Conservation (phyloP, 2,797 vertebrate genomes). For the Helicolenus hilgendorfi region DNA sequence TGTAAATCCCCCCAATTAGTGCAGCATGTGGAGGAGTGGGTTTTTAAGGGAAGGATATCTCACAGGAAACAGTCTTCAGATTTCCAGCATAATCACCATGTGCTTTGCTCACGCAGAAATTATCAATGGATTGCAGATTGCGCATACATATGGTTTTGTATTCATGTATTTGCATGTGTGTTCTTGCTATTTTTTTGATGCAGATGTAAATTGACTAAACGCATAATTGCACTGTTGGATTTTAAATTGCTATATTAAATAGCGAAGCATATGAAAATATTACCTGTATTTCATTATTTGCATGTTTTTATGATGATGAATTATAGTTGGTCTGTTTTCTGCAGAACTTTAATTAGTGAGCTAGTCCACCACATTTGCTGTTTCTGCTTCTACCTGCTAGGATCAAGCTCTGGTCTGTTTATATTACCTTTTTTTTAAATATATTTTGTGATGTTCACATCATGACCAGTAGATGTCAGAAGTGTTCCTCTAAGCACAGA, state of each 20-base stretch:
- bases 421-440: background rate
- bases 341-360: constrained; percentile 24
- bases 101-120: constrained; percentile 17
- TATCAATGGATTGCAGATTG: constrained; percentile 21
- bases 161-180: background rate
- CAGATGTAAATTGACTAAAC: constrained; percentile 16
- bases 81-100: constrained; percentile 47
- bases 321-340: constrained; percentile 19
- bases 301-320: constrained; percentile 43
- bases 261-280: constrained; percentile 19
- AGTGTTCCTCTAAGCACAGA: constrained; percentile 78
- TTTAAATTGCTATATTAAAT: background rate
- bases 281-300: constrained; percentile 32
- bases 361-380: constrained; percentile 15
- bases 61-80: constrained; percentile 24
- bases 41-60: constrained; percentile 27
- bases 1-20: constrained; percentile 60
- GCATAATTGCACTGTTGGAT: constrained; percentile 1
- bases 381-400: constrained; percentile 13
- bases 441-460: constrained; percentile 24
- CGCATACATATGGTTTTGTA: background rate
- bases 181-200: background rate
- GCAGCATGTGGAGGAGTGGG: constrained; percentile 2
- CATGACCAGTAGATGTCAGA: constrained; percentile 87
- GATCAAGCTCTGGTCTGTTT: constrained; percentile 1